Percentiles rank a stretch among this genome's conserved stretches.
phyloP scores from a whole-genome alignment of 2,113 vertebrate genomes.

The Mola mola region DNA sequence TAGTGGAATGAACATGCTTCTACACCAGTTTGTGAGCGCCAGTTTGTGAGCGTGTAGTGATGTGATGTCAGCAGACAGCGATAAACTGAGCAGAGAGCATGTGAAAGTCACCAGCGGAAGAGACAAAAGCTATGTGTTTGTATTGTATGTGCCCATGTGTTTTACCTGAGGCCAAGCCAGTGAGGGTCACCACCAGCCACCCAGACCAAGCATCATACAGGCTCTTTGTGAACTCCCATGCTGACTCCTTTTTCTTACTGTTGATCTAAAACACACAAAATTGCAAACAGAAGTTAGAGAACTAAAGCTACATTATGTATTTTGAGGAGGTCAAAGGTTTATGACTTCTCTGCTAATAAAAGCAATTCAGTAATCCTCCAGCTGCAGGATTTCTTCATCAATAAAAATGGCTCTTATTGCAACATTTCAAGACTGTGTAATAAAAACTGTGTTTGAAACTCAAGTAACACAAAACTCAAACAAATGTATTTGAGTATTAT shows the following conservation, averaged over 20 bases:
- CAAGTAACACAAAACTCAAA: background rate
- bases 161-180: slow-evolving; percentile 95
- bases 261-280: slow-evolving; percentile 87
- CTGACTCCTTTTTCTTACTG: slow-evolving; percentile 98
- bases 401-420: background rate
- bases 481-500: background rate
- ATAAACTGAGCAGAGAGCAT: slow-evolving; percentile 17
- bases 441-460: too few species aligned
- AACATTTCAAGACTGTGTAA: too few species aligned
- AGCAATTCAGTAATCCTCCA: background rate
- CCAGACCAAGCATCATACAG: slow-evolving; percentile 98
- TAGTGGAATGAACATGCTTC: background rate
- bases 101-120: slow-evolving; percentile 39
- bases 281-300: background rate
- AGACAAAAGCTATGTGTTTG: slow-evolving; percentile 2
- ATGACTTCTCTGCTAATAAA: background rate
- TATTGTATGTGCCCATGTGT: background rate
- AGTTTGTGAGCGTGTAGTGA: too few species aligned
- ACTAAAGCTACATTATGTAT: background rate
- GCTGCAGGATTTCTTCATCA: background rate
- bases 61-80: slow-evolving; percentile 8
- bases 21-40: slow-evolving; percentile 2
- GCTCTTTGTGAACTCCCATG: slow-evolving; percentile 98
- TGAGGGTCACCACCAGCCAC: slow-evolving; percentile 97
- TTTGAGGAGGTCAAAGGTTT: background rate